phyloP scores from a whole-genome alignment of 2,113 vertebrate genomes.

The Fukomys damarensis region DNA sequence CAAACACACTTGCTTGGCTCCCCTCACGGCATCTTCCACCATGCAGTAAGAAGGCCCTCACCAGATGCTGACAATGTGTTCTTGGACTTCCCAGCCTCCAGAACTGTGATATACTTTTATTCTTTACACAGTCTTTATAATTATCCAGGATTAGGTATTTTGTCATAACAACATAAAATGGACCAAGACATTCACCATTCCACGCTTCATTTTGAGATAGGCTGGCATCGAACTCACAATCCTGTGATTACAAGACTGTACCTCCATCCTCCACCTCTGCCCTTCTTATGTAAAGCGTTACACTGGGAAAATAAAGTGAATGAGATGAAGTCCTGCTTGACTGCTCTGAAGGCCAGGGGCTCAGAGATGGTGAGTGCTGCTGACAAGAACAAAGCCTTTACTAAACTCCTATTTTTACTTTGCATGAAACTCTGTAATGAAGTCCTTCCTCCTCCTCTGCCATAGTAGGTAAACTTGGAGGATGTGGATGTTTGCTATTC shows the following conservation, averaged over 20 bases:
- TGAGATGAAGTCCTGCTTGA: background rate
- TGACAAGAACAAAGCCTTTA: background rate
- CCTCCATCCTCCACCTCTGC: background rate
- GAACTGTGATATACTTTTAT: background rate
- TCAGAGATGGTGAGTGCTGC: background rate
- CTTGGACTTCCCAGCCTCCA: background rate
- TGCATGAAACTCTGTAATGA: background rate
- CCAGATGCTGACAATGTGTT: background rate
- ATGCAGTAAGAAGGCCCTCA: background rate
- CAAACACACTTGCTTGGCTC: background rate
- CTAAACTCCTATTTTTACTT: background rate
- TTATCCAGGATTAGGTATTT: background rate
- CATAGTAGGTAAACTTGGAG: background rate
- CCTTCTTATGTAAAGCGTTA: background rate
- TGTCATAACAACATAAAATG: background rate
- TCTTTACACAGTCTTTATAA: background rate
- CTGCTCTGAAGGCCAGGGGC: background rate
- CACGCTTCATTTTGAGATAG: background rate
- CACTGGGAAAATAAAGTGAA: background rate
- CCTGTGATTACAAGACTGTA: background rate
- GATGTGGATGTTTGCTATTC: background rate
- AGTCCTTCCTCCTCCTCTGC: background rate
- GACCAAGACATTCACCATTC: background rate
- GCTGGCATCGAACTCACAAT: background rate
- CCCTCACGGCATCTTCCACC: background rate